phyloP scores from a whole-genome alignment of 2,113 vertebrate genomes.

The Argyrosomus japonicus region DNA sequence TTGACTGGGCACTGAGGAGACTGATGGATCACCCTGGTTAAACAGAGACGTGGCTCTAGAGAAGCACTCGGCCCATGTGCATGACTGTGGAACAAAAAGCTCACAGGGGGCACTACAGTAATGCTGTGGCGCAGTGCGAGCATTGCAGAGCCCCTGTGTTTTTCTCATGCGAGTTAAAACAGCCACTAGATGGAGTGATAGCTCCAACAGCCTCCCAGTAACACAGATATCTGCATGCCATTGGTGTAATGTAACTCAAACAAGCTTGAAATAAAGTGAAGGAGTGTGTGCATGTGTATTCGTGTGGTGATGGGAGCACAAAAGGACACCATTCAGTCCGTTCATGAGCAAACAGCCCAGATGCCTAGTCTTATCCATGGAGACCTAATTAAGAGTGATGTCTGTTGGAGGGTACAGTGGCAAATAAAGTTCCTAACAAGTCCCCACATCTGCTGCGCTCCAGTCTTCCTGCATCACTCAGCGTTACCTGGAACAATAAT shows the following conservation, averaged over 20 bases:
- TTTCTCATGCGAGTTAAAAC: slow-evolving; percentile 2
- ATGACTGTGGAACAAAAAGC: slow-evolving; percentile 17
- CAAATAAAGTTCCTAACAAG: slow-evolving; percentile 75
- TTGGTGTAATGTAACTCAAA: slow-evolving; percentile 23
- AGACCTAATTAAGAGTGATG: slow-evolving; percentile 79
- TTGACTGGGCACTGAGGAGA: slow-evolving; percentile 8
- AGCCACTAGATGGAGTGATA: slow-evolving; percentile 76
- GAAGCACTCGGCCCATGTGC: background rate
- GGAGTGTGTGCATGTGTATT: background rate
- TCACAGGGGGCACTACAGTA: slow-evolving; percentile 6
- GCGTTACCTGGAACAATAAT: slow-evolving; percentile 61
- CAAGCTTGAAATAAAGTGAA: slow-evolving; percentile 25
- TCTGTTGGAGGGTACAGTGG: slow-evolving; percentile 69
- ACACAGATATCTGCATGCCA: slow-evolving; percentile 19
- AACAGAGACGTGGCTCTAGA: slow-evolving; percentile 26
- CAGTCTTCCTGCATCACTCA: slow-evolving; percentile 44
- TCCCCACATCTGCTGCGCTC: slow-evolving; percentile 63
- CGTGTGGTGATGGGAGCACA: background rate
- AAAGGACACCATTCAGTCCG: slow-evolving; percentile 57
- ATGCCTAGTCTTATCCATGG: slow-evolving; percentile 63
- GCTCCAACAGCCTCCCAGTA: slow-evolving; percentile 48
- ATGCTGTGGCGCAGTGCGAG: slow-evolving; percentile 40
- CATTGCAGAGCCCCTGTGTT: slow-evolving; percentile 34
- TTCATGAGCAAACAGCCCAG: slow-evolving; percentile 69
- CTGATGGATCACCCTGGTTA: slow-evolving; percentile 32